Evolutionary conservation across 2,113 vertebrate species (phyloP).

Genomic region (Orthonyx spaldingii): DNA sequence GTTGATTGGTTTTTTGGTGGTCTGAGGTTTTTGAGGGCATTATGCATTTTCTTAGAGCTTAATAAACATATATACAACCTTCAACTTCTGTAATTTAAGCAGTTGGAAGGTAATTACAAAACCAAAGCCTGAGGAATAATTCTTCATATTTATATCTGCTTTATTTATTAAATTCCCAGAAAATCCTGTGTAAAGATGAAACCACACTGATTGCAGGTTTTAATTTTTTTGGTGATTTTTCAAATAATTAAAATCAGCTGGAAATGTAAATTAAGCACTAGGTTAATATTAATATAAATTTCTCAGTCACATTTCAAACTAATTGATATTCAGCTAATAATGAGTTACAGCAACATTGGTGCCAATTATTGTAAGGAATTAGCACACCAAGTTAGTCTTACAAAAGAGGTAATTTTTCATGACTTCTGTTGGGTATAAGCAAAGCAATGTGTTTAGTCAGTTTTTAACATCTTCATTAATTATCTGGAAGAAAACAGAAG

Average conservation of each 20-base stretch:
- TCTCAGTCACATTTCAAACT: neutral
- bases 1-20: no score
- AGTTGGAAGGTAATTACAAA: neutral
- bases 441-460: neutral
- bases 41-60: neutral
- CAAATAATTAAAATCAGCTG: neutral
- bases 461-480: conserved; percentile 25
- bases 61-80: neutral
- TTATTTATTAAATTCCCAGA: neutral
- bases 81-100: neutral
- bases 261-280: neutral
- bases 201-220: neutral
- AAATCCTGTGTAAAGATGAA: neutral
- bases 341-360: neutral
- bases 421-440: neutral
- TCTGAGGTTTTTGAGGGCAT: neutral
- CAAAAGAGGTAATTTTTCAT: conserved; percentile 5
- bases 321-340: conserved; percentile 7
- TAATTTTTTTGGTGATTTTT: neutral
- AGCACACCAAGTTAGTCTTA: neutral
- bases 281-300: neutral
- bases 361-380: conserved; percentile 19
- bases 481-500: neutral
- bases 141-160: neutral
- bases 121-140: neutral